Evolutionary conservation across 2,888 invertebrate species (phyloP).

Genomic region (Thumatha senex): DNA sequence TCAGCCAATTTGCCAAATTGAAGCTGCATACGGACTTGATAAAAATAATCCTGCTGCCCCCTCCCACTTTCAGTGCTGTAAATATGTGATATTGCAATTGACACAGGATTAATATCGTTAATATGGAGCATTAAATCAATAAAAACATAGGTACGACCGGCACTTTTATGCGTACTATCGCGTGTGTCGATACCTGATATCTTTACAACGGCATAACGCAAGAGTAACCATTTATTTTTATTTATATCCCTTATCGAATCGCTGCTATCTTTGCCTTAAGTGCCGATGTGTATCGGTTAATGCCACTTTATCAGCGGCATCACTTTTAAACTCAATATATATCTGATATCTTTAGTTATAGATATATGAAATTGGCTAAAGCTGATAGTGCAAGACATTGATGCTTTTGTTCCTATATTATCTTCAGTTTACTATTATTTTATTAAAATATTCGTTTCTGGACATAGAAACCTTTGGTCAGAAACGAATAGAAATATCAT

Average conservation of each 20-base stretch:
- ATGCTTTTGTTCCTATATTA: slow-evolving; percentile 15
- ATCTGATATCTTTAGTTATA: slow-evolving; percentile 54
- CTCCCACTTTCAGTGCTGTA: slow-evolving; percentile 26
- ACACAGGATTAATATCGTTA: slow-evolving; percentile 44
- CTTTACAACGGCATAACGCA: slow-evolving; percentile 67
- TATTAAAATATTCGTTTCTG: slow-evolving; percentile 1
- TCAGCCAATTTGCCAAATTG: slow-evolving; percentile 2
- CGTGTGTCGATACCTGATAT: slow-evolving; percentile 60
- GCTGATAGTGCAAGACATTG: slow-evolving; percentile 35
- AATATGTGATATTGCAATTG: slow-evolving; percentile 43
- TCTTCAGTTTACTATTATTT: slow-evolving; percentile 1
- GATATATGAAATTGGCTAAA: slow-evolving; percentile 46
- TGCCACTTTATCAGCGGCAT: slow-evolving; percentile 66
- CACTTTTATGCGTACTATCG: slow-evolving; percentile 53
- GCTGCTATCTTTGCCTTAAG: slow-evolving; percentile 64
- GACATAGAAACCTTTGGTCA: too few species aligned
- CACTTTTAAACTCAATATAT: slow-evolving; percentile 55
- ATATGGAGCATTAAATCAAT: slow-evolving; percentile 49
- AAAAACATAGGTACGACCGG: slow-evolving; percentile 51
- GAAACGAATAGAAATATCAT: too few species aligned
- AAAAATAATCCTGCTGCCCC: slow-evolving; percentile 15
- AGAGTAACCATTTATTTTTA: slow-evolving; percentile 73
- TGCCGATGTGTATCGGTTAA: slow-evolving; percentile 75
- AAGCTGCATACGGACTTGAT: slow-evolving; percentile 8
- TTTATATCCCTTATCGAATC: slow-evolving; percentile 69